Evolutionary conservation across 1,140 invertebrate genomes (phyloP), one percentile per base, ranked within the genome.

Genomic region (Onthophagus taurus): DNA sequence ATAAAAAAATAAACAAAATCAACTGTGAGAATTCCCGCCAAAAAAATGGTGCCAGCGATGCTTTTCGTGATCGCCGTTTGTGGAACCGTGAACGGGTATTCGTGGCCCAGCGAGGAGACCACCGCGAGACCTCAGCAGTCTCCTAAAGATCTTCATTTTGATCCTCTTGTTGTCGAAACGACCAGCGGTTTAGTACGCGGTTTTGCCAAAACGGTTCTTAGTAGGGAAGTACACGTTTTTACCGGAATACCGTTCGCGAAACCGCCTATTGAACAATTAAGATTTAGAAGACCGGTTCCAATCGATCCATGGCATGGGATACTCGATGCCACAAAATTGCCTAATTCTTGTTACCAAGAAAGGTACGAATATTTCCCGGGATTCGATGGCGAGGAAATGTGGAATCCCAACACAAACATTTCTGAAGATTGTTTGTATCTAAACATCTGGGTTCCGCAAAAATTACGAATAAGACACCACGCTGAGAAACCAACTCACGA

Each of bases 181-280:
- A 81, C 75, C 19, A 85, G 72, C 42, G 88, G 88, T 0, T 69
- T 80, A 14, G 77, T 91, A 21, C 77, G 84, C 23, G 88, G 89
- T 4, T 76, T 79, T 45, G 75, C 79, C 6, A 81, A 83, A 48
- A 81, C 72, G 18, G 83, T 85, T 23, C 68, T 85, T 46, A 84
- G 83, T 5, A 77, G 83, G 33, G 80, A 89, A 55, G 83, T 96
- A 1, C 85, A 93, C 60, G 82, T 85, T 7, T 97, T 88, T 61
- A 82, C 81, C n/a, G 90, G 91, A 2, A 91, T 97, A 48, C 94
- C 94, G 0, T 97, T 89, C 64, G 93, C 92, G 0, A 89, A 94
- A 63, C 89, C 93, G 0, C 94, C 93, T 0, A 60, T 87, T 12
- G 89, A 87, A 1, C 78, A 86, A 18, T 68, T 94, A 19, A 74